Conservation (phyloP, 1,140 invertebrate species). For the Thaumetopoea pityocampa region DNA sequence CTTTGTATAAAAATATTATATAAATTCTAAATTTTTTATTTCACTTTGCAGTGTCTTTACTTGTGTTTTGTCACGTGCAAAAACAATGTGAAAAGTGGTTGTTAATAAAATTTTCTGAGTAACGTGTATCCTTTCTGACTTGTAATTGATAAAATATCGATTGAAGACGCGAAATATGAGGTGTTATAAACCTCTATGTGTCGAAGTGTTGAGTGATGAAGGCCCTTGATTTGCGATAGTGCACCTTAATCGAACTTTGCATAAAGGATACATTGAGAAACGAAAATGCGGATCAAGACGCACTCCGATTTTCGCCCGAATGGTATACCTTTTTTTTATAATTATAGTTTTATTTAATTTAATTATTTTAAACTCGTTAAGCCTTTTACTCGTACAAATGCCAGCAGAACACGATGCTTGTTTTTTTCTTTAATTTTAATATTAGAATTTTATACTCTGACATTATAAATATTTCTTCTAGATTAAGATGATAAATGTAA, state of each 20-base stretch:
- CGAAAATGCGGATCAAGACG: conserved; percentile 73
- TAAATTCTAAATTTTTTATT: conserved; percentile 34
- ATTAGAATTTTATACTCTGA: too few species aligned
- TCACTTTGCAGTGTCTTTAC: conserved; percentile 68
- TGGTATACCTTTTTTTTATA: conserved; percentile 49
- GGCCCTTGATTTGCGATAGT: conserved; percentile 47
- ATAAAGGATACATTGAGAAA: conserved; percentile 73
- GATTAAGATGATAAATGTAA: too few species aligned
- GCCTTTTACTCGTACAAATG: too few species aligned
- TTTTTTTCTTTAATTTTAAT: too few species aligned
- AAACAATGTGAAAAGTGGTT: conserved; percentile 76
- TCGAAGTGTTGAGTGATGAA: conserved; percentile 64
- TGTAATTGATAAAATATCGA: conserved; percentile 34
- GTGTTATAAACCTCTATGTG: conserved; percentile 47
- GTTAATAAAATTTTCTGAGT: conserved; percentile 68
- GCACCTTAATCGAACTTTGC: conserved; percentile 54
- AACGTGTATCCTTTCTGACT: conserved; percentile 72
- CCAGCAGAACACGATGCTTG: too few species aligned
- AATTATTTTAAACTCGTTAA: conserved; percentile 4
- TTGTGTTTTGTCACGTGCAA: conserved; percentile 73
- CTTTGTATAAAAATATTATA: conserved; percentile 22
- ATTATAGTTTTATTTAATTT: conserved; percentile 1
- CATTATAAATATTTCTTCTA: too few species aligned
- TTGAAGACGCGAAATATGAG: conserved; percentile 63
- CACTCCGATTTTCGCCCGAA: conserved; percentile 68